These are phyloP conservation scores for Drosophila anomalata DNA, from an alignment of 2,888 invertebrate species.

Conservation along the genomic window DNA sequence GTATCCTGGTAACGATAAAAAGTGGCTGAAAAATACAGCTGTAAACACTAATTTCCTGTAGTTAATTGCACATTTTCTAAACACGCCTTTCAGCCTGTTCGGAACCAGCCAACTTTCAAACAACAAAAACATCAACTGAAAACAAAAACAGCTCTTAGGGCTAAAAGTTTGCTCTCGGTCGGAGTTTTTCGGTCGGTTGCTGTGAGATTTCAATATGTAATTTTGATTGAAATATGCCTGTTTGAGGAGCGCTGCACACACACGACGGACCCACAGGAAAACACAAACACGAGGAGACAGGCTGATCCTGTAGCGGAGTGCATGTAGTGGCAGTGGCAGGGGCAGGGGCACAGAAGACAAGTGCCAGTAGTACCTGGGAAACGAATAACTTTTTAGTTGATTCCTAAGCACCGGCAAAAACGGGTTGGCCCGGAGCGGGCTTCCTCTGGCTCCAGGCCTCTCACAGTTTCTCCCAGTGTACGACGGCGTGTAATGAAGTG, in stretches of 20 bases:
- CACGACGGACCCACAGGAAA: slow-evolving; percentile 22
- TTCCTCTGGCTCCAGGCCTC: background rate
- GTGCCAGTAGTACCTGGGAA: slow-evolving; percentile 45
- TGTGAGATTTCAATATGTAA: slow-evolving; percentile 63
- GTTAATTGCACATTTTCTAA: slow-evolving; percentile 74
- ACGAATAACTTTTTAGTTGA: slow-evolving; percentile 58
- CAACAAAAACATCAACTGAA: slow-evolving; percentile 36
- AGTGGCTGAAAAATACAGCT: slow-evolving; percentile 39
- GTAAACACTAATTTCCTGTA: slow-evolving; percentile 72
- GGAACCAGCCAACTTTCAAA: slow-evolving; percentile 26
- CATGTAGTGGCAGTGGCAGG: background rate
- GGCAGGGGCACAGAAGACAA: slow-evolving; percentile 22
- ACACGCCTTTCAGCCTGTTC: slow-evolving; percentile 29
- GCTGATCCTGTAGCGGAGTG: slow-evolving; percentile 14
- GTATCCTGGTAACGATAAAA: slow-evolving; percentile 18
- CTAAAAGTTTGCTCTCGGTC: slow-evolving; percentile 44
- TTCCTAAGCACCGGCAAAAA: slow-evolving; percentile 22
- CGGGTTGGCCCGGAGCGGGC: background rate
- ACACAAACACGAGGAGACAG: slow-evolving; percentile 35
- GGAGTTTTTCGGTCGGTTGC: slow-evolving; percentile 37
- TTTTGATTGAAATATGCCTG: slow-evolving; percentile 81
- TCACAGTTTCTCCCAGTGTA: slow-evolving; percentile 49
- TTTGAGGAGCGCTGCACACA: slow-evolving; percentile 49
- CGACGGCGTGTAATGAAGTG: slow-evolving; percentile 58
- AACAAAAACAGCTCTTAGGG: slow-evolving; percentile 34